phyloP scores from a whole-genome alignment of 2,797 vertebrate genomes.

The Nannoperca obscura region DNA sequence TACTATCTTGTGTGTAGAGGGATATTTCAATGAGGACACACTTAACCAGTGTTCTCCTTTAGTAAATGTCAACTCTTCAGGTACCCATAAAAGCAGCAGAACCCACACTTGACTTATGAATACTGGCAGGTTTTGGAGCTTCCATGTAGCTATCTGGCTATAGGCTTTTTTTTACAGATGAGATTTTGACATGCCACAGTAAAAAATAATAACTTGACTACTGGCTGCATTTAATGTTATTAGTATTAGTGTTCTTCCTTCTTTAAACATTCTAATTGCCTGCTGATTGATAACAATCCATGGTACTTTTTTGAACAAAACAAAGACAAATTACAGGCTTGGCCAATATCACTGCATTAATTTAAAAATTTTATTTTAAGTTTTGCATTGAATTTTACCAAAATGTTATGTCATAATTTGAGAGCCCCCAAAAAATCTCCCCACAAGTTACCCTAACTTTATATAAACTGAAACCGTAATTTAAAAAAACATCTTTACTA shows the following conservation, averaged over 20 bases:
- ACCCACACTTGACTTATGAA: neutral
- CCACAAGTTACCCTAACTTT: neutral
- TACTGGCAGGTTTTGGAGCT: no score
- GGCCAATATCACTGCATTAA: neutral
- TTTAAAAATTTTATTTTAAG: no score
- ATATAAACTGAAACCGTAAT: neutral
- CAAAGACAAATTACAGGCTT: neutral
- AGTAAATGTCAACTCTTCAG: constrained; percentile 1
- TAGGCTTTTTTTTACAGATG: neutral
- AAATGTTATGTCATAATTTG: neutral
- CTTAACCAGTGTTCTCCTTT: neutral
- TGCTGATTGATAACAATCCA: neutral
- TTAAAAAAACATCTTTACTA: neutral
- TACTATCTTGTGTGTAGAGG: neutral
- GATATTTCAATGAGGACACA: neutral
- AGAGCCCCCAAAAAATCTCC: neutral
- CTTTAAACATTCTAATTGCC: neutral
- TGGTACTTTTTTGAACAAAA: neutral
- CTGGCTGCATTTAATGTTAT: neutral
- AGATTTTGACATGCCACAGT: neutral
- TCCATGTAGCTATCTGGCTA: no score
- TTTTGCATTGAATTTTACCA: neutral
- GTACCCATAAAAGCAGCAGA: neutral
- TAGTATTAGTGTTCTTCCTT: neutral
- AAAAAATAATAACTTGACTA: neutral